Conservation (phyloP, 2,797 vertebrate species). For the Hypotaenidia okinawae region DNA sequence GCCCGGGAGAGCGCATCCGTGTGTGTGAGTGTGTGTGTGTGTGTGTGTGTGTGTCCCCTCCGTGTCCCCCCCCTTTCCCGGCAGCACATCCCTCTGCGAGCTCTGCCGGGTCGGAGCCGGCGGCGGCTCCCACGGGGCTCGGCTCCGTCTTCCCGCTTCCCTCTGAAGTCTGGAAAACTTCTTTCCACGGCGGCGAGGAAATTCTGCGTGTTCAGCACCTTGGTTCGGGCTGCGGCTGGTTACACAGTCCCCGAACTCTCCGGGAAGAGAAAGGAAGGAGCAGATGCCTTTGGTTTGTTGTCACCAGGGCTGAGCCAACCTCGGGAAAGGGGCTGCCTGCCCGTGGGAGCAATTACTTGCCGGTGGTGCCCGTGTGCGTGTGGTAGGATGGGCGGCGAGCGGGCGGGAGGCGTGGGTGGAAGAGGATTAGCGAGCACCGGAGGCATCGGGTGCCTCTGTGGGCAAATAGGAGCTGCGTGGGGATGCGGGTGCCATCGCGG, state of each 20-base stretch:
- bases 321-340: background rate
- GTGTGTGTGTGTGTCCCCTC: too few relatives aligned
- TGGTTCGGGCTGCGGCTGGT: background rate
- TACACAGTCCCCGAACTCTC: background rate
- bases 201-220: background rate
- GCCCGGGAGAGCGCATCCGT: background rate
- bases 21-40: too few relatives aligned
- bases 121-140: background rate
- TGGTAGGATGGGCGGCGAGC: background rate
- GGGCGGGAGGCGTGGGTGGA: background rate
- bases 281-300: background rate
- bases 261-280: background rate
- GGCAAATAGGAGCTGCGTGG: rapidly evolving
- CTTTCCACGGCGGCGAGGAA: background rate
- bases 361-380: background rate
- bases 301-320: background rate
- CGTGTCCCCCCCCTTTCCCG: too few relatives aligned
- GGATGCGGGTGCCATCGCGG: rapidly evolving
- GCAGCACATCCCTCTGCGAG: background rate
- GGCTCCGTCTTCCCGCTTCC: background rate
- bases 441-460: background rate
- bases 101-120: background rate
- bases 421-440: background rate
- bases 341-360: background rate
- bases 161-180: slow-evolving; percentile 36